Base-by-base conservation (phyloP, 2,797 vertebrate species). In the Erithacus rubecula region DNA sequence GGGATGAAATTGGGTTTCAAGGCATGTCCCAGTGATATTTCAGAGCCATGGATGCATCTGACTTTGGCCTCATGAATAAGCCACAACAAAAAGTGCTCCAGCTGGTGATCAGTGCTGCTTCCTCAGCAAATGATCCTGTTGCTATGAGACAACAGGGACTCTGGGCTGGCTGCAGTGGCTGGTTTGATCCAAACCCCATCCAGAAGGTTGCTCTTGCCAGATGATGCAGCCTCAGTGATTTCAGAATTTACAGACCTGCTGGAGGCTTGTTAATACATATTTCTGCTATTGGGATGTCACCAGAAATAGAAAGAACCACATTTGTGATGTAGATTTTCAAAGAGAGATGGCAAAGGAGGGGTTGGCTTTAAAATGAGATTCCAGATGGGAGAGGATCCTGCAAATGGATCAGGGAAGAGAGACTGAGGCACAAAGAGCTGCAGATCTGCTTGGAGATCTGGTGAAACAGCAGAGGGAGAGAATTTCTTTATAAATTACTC, bases 71-170 rank as follows among this genome's bases (percentile, higher is more conserved):
- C 69, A 60, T 70, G 77, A 87, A 70, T 49, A 79, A 92, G 63
- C 1, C 6, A 69, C 63, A 70, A 58, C 64, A 90, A 36, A 70
- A 69, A 81, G 13, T 16, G 59, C 83, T 95, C 83, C 86, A 92
- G 94, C 80, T 92, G 94, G 74, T 88, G 80, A 78, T 88, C 67
- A 23, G 4, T n/a, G 77, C 63, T 82, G 88, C 74, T 83, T 85
- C 89, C 79, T 58, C 95, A 93, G 83, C 63, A 90, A 44, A 69
- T 19, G 49, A n/a, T 88, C 63, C 92, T 17, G 83, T 95, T 95
- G 88, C 94, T 87, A 79, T 82, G 90, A 93, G 80, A 93, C 93
- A 76, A 10, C 32, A 41, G 90, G 92, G 86, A 43, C 60, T 63
- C 92, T 76, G 65, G 62, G 74, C 88, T 79, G 27, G 64, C 89